Percentiles rank a stretch among this genome's conserved stretches.
These are phyloP conservation scores for Apodemia hepburni DNA, from an alignment of 2,888 invertebrate species.

Conservation along the genomic window DNA sequence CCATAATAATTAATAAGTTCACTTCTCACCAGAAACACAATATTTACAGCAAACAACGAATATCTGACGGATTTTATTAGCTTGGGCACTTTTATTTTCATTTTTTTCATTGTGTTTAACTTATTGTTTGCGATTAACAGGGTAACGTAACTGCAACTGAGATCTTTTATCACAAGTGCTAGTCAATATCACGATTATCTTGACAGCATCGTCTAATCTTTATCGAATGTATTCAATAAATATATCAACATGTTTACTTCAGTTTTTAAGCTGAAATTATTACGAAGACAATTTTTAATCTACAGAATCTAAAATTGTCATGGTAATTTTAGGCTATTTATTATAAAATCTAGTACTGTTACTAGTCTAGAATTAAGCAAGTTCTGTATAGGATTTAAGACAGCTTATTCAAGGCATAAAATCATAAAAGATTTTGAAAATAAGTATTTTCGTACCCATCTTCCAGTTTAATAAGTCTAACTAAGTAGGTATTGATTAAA, in stretches of 20 bases:
- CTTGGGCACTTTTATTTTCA: conserved; percentile 74
- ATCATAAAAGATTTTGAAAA: no score
- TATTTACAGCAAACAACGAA: conserved; percentile 85
- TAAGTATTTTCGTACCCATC: no score
- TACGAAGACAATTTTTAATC: no score
- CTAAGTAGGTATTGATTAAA: no score
- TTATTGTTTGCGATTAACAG: conserved; percentile 34
- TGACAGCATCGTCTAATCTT: conserved; percentile 61
- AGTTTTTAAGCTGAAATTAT: neutral
- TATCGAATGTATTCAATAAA: conserved; percentile 24
- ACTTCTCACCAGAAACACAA: conserved; percentile 86
- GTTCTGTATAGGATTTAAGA: no score
- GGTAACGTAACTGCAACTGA: conserved; percentile 38
- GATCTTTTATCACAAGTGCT: conserved; percentile 54
- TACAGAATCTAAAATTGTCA: no score
- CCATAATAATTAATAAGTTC: neutral
- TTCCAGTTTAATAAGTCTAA: no score
- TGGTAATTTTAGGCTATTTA: no score
- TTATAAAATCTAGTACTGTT: no score
- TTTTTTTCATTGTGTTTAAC: conserved; percentile 38
- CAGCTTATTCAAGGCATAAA: no score
- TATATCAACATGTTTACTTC: conserved; percentile 6
- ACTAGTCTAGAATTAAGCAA: no score
- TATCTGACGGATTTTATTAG: conserved; percentile 81
- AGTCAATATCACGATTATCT: conserved; percentile 62